Evolutionary conservation across 2,888 invertebrate species (phyloP).

Genomic region (Platynereis dumerilii): DNA sequence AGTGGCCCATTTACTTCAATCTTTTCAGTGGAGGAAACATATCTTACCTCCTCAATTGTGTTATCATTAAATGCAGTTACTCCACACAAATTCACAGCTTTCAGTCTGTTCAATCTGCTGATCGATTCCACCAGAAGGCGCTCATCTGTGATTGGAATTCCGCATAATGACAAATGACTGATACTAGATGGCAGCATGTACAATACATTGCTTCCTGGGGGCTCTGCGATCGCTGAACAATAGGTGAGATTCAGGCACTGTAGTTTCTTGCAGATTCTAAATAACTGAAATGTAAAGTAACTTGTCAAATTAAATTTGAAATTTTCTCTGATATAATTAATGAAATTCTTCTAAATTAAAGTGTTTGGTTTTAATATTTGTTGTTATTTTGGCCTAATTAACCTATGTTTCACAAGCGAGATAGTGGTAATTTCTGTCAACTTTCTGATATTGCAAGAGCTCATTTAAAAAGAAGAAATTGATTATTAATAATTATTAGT

Average conservation of each 20-base stretch:
- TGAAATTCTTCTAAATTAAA: too few relatives aligned
- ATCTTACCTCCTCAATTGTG: constrained; percentile 48
- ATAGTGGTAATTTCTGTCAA: too few relatives aligned
- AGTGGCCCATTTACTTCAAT: too few relatives aligned
- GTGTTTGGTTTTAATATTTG: too few relatives aligned
- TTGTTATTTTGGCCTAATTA: too few relatives aligned
- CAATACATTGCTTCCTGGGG: constrained; percentile 44
- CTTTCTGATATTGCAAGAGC: too few relatives aligned
- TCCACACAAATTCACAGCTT: constrained; percentile 49
- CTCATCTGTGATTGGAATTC: constrained; percentile 47
- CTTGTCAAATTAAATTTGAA: too few relatives aligned
- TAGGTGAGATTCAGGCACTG: constrained; percentile 52
- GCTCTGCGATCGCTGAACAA: constrained; percentile 44
- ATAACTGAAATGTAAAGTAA: constrained; percentile 40
- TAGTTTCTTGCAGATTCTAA: constrained; percentile 48
- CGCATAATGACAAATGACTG: constrained; percentile 50
- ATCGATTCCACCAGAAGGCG: constrained; percentile 49
- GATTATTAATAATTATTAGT: too few relatives aligned
- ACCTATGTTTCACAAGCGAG: too few relatives aligned
- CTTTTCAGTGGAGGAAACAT: too few relatives aligned
- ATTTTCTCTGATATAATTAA: too few relatives aligned
- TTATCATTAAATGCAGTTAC: constrained; percentile 52
- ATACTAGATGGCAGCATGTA: constrained; percentile 48
- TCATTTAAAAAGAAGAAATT: too few relatives aligned
- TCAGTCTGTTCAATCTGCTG: constrained; percentile 43